A percentile compares a stretch with the other conserved stretches of the same genome.
These are phyloP conservation scores for Matsumurasca onukii DNA, from an alignment of 1,140 invertebrate genomes.

Conservation along the genomic window DNA sequence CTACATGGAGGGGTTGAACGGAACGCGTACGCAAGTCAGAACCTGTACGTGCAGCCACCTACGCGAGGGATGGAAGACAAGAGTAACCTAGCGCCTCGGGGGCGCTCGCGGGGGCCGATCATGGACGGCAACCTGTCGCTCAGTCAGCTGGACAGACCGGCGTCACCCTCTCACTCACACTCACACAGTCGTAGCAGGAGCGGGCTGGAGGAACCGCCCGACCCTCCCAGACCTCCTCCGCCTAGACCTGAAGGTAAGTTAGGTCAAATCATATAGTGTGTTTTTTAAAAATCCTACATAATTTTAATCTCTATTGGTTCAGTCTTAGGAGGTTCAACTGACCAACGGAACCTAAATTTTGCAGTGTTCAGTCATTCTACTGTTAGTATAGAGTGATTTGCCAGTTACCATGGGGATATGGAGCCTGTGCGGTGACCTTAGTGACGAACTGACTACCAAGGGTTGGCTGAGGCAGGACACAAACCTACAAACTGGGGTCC, in stretches of 20 bases:
- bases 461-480: too few species aligned
- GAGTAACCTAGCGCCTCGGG: slow-evolving; percentile 66
- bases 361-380: too few species aligned
- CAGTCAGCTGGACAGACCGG: slow-evolving; percentile 58
- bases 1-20: slow-evolving; percentile 48
- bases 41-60: slow-evolving; percentile 88
- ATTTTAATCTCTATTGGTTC: too few species aligned
- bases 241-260: slow-evolving; percentile 73
- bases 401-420: too few species aligned
- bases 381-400: too few species aligned
- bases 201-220: slow-evolving; percentile 42
- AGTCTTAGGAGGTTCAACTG: too few species aligned
- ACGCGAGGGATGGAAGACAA: slow-evolving; percentile 66
- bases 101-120: slow-evolving; percentile 68
- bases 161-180: slow-evolving; percentile 44
- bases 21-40: slow-evolving; percentile 78
- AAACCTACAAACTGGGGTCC: too few species aligned
- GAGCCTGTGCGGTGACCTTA: too few species aligned
- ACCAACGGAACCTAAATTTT: too few species aligned
- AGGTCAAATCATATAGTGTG: slow-evolving; percentile 21
- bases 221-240: slow-evolving; percentile 83
- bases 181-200: slow-evolving; percentile 44
- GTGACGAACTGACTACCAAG: too few species aligned
- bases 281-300: too few species aligned
- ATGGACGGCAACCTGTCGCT: slow-evolving; percentile 59